Conservation (phyloP, 2,797 vertebrate species). For the Telmatherina bonti region DNA sequence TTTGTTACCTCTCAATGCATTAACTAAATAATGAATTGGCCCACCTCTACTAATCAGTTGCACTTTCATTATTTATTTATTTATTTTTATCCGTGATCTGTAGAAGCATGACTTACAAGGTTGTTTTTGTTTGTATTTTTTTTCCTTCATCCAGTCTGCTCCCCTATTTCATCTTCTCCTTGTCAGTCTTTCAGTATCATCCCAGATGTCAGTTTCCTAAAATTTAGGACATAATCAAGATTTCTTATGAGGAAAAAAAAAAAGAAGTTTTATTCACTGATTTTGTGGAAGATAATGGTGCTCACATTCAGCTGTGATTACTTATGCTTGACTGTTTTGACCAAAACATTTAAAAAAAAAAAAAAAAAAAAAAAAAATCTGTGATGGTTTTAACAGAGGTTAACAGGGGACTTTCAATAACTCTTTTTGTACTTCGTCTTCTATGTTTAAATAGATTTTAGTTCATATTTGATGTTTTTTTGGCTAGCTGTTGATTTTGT, state of each 20-base stretch:
- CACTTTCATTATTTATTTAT: too few species aligned
- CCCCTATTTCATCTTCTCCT: too few species aligned
- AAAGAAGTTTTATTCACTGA: background rate
- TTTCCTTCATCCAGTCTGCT: background rate
- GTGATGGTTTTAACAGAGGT: too few species aligned
- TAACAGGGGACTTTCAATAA: too few species aligned
- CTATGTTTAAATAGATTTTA: background rate
- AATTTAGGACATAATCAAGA: background rate
- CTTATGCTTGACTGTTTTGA: background rate
- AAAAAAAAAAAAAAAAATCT: too few species aligned
- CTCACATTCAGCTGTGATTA: background rate
- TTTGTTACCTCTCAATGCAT: too few species aligned
- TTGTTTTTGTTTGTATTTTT: background rate
- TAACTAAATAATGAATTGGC: too few species aligned
- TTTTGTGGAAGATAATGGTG: background rate
- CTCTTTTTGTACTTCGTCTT: background rate
- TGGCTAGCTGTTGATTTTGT: background rate
- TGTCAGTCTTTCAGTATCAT: background rate
- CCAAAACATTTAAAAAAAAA: too few species aligned
- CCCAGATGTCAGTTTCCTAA: background rate
- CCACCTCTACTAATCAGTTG: too few species aligned
- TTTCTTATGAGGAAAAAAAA: too few species aligned
- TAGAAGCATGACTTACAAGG: background rate
- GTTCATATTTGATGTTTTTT: background rate
- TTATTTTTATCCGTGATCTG: background rate